Percentiles rank a stretch among this genome's conserved stretches.
Evolutionary conservation across 2,113 vertebrate genomes (phyloP).

Genomic region (Orcinus orca): DNA sequence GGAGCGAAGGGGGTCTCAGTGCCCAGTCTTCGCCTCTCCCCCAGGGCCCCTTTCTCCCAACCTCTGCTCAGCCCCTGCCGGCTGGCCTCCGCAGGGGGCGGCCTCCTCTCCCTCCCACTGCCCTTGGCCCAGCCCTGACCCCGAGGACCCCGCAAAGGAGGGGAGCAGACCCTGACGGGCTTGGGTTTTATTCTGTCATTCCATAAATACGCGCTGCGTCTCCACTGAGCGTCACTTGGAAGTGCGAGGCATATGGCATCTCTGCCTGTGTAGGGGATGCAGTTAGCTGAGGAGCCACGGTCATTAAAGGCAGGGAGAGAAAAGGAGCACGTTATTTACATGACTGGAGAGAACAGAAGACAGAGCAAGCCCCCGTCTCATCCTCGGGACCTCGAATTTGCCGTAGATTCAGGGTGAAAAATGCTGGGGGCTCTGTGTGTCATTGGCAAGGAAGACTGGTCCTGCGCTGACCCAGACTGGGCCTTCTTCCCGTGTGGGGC

Average conservation of each 20-base stretch:
- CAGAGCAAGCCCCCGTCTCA: accelerated
- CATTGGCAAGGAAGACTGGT: background rate
- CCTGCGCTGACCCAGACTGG: background rate
- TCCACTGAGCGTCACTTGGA: constrained; percentile 14
- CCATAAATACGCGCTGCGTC: constrained; percentile 71
- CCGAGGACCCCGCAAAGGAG: background rate
- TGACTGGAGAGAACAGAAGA: background rate
- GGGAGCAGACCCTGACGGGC: background rate
- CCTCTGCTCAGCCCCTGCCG: accelerated
- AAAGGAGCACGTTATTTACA: constrained; percentile 50
- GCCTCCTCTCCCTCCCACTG: accelerated
- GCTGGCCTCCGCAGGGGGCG: accelerated
- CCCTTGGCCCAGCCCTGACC: background rate
- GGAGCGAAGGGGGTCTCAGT: background rate
- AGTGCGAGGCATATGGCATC: constrained; percentile 32
- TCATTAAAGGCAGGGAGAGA: background rate
- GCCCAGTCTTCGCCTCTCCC: no score
- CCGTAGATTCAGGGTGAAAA: background rate
- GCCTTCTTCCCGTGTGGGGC: background rate
- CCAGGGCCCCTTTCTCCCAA: background rate
- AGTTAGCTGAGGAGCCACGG: background rate
- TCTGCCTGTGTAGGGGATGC: constrained; percentile 20
- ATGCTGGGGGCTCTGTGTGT: accelerated
- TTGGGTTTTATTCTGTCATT: constrained; percentile 79
- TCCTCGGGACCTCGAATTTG: background rate